A percentile compares a stretch with the other conserved stretches of the same genome.
Evolutionary conservation across 2,113 vertebrate species (phyloP).

Genomic region (Barbus barbus): DNA sequence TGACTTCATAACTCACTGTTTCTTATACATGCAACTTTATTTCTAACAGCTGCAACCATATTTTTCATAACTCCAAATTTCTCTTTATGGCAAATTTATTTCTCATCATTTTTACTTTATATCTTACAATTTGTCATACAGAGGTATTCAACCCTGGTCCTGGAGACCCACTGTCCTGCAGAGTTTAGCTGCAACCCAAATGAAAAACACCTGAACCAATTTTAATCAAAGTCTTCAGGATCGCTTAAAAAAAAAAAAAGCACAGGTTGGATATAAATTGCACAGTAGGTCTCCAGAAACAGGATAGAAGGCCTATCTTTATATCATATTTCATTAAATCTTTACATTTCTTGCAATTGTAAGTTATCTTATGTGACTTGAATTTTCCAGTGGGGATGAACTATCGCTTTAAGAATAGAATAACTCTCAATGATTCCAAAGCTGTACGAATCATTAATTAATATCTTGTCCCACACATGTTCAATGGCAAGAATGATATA

Average conservation of each 20-base stretch:
- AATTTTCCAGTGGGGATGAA: too few species aligned
- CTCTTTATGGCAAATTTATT: neutral
- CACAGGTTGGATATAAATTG: neutral
- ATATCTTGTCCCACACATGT: neutral
- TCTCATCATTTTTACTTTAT: neutral
- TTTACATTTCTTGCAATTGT: neutral
- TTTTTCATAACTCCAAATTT: neutral
- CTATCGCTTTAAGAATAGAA: neutral
- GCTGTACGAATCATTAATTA: neutral
- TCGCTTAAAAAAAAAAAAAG: too few species aligned
- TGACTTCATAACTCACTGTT: neutral
- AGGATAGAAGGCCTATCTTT: neutral
- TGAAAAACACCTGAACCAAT: too few species aligned
- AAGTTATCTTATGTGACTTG: neutral
- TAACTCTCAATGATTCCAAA: neutral
- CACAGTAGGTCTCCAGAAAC: too few species aligned
- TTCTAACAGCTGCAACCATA: neutral
- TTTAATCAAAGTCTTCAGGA: neutral
- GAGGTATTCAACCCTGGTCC: neutral
- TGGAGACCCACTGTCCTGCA: neutral
- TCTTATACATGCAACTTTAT: neutral
- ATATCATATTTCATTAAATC: neutral
- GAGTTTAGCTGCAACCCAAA: neutral
- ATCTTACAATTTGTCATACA: neutral
- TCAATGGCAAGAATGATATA: slow-evolving; percentile 21